These are phyloP conservation scores for Eurois occulta DNA, from an alignment of 2,888 invertebrate genomes.

Conservation along the genomic window DNA sequence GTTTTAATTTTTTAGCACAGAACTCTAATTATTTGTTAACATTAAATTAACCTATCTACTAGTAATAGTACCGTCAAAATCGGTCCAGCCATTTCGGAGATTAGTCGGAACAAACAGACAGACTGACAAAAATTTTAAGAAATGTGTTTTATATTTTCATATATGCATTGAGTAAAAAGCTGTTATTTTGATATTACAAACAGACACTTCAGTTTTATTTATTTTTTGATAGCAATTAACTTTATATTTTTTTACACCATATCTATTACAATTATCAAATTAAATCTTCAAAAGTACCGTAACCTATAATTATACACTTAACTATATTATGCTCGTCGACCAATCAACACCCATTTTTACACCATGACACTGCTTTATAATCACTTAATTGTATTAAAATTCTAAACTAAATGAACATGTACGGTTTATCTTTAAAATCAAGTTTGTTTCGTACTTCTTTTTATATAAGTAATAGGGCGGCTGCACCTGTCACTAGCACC, in stretches of 20 bases:
- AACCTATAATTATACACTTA: conserved; percentile 34
- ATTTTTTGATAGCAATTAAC: no score
- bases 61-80: no score
- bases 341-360: conserved; percentile 26
- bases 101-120: no score
- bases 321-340: conserved; percentile 16
- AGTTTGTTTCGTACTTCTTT: conserved; percentile 20
- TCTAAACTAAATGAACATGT: conserved; percentile 45
- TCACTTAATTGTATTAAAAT: conserved; percentile 25
- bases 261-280: conserved; percentile 42
- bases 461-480: conserved; percentile 30
- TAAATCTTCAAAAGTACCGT: conserved; percentile 28
- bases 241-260: not conserved
- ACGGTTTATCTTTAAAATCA: conserved; percentile 55
- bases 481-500: conserved; percentile 74
- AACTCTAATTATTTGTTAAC: no score
- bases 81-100: no score
- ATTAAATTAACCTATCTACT: no score
- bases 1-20: no score
- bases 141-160: no score
- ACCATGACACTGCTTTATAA: conserved; percentile 36
- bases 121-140: no score
- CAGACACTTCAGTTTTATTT: no score
- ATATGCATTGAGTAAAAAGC: no score
- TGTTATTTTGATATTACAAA: no score